Evolutionary conservation across 2,888 invertebrate genomes (phyloP).

Genomic region (Andrena minutula): DNA sequence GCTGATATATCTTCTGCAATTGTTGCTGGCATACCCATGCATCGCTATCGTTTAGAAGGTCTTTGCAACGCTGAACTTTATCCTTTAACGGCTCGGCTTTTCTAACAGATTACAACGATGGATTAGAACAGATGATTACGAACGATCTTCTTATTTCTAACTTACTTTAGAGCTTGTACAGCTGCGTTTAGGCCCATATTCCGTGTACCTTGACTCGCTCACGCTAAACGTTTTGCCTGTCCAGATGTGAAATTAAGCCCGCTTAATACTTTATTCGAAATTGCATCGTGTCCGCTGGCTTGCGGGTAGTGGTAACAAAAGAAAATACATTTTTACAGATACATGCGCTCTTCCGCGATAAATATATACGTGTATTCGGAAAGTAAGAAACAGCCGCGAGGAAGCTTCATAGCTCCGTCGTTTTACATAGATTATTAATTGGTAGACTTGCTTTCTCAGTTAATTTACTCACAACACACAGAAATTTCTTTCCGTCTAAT

Average conservation of each 20-base stretch:
- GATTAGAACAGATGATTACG: not conserved
- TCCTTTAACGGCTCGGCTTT: conserved; percentile 91
- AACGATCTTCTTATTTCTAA: conserved; percentile 52
- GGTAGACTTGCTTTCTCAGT: not conserved
- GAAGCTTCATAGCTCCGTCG: conserved; percentile 11
- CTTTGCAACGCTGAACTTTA: conserved; percentile 89
- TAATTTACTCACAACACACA: not conserved
- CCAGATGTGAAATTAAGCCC: conserved; percentile 21
- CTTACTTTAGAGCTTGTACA: conserved; percentile 91
- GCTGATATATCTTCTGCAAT: conserved; percentile 84
- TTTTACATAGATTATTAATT: not conserved
- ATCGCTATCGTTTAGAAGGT: conserved; percentile 85
- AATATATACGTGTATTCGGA: not conserved
- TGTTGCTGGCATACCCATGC: conserved; percentile 86
- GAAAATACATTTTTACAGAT: conserved; percentile 9
- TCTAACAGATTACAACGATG: conserved; percentile 82
- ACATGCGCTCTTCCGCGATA: conserved; percentile 3
- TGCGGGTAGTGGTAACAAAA: not conserved
- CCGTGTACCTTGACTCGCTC: conserved; percentile 70
- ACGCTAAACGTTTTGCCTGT: conserved; percentile 66
- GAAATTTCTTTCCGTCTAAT: not conserved
- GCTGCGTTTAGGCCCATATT: conserved; percentile 92
- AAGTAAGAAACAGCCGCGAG: not conserved
- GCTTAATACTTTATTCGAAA: not conserved
- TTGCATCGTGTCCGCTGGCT: not conserved